phyloP scores from a whole-genome alignment of 2,797 vertebrate species.

The Coreius guichenoti region DNA sequence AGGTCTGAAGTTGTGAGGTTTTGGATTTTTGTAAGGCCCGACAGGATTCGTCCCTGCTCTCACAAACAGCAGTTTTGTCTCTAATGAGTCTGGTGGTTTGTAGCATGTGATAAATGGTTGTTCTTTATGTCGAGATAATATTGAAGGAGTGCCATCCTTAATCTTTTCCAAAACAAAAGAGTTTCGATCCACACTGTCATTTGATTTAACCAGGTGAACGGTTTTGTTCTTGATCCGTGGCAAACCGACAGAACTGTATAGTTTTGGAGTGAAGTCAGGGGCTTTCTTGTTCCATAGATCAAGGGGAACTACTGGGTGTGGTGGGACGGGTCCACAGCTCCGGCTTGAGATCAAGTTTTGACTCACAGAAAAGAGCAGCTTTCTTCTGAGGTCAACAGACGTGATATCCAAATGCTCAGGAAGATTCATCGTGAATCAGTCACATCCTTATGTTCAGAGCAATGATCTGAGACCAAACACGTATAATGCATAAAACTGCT shows the following conservation, averaged over 20 bases:
- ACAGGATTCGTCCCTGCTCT: conserved; percentile 68
- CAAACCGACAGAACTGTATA: conserved; percentile 62
- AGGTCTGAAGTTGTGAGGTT: conserved; percentile 76
- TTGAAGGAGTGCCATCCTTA: conserved; percentile 36
- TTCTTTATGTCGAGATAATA: conserved; percentile 50
- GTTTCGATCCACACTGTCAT: not conserved
- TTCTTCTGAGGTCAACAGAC: conserved; percentile 66
- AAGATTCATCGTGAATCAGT: conserved; percentile 52
- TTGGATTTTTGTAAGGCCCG: conserved; percentile 70
- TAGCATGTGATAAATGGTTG: conserved; percentile 66
- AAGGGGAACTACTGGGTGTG: conserved; percentile 19
- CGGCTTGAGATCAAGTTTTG: conserved; percentile 60
- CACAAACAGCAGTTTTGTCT: conserved; percentile 72
- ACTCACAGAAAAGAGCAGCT: conserved; percentile 65
- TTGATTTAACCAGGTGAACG: conserved; percentile 10
- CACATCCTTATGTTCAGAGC: not conserved
- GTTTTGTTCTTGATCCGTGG: conserved; percentile 61
- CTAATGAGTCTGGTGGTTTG: conserved; percentile 65
- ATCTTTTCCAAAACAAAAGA: conserved; percentile 40
- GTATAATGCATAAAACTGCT: not conserved
- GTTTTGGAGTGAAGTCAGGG: conserved; percentile 74
- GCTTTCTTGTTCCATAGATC: conserved; percentile 66
- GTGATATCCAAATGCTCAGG: conserved; percentile 28
- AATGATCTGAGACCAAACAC: conserved; percentile 23
- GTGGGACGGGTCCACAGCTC: conserved; percentile 49